Percentiles rank a stretch among this genome's conserved stretches.
Evolutionary conservation across 2,888 invertebrate genomes (phyloP).

Genomic region (Carpatolechia fugitivella): DNA sequence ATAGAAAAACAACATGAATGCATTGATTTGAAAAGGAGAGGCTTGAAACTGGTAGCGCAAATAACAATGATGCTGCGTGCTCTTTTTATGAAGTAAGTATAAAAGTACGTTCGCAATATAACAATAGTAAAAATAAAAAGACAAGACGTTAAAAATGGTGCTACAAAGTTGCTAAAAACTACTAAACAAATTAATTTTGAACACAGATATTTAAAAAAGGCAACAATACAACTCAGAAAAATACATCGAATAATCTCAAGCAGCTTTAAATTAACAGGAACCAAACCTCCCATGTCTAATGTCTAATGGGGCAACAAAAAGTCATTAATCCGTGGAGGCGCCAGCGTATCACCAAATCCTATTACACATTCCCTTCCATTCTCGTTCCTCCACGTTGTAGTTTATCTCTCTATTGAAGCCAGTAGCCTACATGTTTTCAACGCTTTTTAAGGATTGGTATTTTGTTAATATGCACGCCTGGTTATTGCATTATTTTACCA

Average conservation of each 20-base stretch:
- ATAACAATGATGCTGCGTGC: background rate
- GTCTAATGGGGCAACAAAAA: conserved; percentile 34
- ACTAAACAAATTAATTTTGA: no score
- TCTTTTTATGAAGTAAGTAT: background rate
- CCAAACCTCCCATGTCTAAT: conserved; percentile 31
- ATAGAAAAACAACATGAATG: conserved; percentile 24
- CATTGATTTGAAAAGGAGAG: background rate
- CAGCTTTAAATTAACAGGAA: conserved; percentile 13
- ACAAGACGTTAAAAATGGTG: no score
- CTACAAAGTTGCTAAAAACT: no score
- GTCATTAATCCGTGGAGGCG: conserved; percentile 48
- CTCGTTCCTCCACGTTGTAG: conserved; percentile 11
- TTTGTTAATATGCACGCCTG: background rate
- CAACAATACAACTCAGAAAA: background rate
- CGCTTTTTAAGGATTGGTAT: conserved; percentile 10
- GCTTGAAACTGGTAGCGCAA: conserved; percentile 5
- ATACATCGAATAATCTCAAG: background rate
- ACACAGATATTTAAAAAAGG: no score
- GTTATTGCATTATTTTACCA: no score
- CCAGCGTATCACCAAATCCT: conserved; percentile 45
- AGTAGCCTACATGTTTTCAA: conserved; percentile 8
- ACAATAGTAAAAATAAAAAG: no score
- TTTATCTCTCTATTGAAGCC: conserved; percentile 10
- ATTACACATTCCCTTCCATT: conserved; percentile 31
- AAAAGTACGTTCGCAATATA: no score